These are phyloP conservation scores for Calypte anna DNA, from an alignment of 2,113 vertebrate species.

Conservation along the genomic window DNA sequence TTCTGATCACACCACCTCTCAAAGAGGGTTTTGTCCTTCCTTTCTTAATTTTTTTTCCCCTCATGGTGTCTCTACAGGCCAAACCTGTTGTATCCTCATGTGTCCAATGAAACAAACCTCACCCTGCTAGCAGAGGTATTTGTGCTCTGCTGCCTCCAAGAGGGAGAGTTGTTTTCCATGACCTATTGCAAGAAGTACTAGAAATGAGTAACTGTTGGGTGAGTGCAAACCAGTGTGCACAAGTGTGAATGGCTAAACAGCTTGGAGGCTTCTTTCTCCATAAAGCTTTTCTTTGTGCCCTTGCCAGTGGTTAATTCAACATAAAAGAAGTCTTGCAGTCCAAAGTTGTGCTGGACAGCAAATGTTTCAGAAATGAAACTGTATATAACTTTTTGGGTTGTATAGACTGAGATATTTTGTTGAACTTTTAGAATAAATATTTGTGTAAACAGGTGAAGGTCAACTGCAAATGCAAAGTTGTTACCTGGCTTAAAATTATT, in stretches of 20 bases:
- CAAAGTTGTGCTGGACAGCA: background rate
- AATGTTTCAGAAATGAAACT: slow-evolving; percentile 10
- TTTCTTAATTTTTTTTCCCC: background rate
- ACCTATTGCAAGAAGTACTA: background rate
- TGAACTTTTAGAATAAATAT: slow-evolving; percentile 4
- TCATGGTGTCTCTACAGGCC: slow-evolving; percentile 13
- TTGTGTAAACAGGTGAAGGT: slow-evolving; percentile 5
- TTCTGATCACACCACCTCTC: background rate
- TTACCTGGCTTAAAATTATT: background rate
- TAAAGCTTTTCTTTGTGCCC: background rate
- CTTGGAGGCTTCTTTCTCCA: background rate
- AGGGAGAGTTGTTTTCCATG: background rate
- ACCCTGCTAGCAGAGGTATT: background rate
- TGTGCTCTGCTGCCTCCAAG: background rate
- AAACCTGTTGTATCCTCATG: background rate
- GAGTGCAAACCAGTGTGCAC: background rate
- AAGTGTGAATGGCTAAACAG: background rate
- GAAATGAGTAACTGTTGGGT: background rate
- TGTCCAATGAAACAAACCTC: background rate
- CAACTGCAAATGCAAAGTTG: background rate
- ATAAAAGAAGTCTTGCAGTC: background rate
- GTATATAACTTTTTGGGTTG: background rate
- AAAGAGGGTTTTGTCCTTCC: background rate
- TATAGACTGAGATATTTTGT: background rate
- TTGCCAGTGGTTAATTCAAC: background rate